phyloP scores from a whole-genome alignment of 2,113 vertebrate genomes.

The Puntigrus tetrazona region DNA sequence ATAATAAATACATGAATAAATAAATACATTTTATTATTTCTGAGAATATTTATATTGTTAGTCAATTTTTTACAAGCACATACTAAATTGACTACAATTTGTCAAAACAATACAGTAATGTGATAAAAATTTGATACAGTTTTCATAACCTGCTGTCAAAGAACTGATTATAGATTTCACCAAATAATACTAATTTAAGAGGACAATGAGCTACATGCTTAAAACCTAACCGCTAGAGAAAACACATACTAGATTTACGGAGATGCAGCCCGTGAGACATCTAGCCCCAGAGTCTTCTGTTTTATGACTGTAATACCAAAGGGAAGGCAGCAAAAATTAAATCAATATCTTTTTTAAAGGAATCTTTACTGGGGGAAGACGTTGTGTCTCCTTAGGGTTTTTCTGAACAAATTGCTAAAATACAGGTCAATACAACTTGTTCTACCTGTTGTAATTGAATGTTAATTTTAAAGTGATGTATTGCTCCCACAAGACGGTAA shows the following conservation, averaged over 20 bases:
- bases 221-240: neutral
- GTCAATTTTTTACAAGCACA: no score
- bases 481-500: neutral
- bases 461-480: conserved; percentile 18
- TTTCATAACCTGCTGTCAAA: neutral
- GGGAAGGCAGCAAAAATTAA: neutral
- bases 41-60: no score
- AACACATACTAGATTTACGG: neutral
- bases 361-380: neutral
- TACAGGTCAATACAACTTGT: conserved; percentile 19
- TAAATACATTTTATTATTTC: no score
- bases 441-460: conserved; percentile 31
- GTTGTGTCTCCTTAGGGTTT: conserved; percentile 5
- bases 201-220: neutral
- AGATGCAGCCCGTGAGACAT: neutral
- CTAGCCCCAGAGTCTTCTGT: neutral
- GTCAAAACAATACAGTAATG: no score
- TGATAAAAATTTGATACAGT: no score
- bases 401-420: conserved; percentile 6
- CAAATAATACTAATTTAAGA: neutral
- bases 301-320: conserved; percentile 11
- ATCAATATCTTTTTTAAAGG: neutral
- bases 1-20: no score
- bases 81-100: no score
- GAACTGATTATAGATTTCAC: neutral